Base-by-base conservation (phyloP, 2,797 vertebrate genomes). In the Podarcis siculus region DNA sequence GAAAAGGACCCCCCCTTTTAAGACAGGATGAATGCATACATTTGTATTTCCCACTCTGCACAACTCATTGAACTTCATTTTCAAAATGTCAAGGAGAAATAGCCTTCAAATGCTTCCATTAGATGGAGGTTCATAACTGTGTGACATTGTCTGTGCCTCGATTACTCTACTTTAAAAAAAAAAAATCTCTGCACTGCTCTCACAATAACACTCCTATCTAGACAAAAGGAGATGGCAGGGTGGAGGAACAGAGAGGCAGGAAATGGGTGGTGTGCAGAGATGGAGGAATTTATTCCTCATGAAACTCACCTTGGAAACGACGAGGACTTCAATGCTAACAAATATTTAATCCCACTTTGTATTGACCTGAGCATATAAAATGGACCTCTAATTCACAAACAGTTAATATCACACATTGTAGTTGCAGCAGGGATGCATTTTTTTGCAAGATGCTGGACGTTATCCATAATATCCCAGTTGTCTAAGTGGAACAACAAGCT, bases 61-160 rank as follows among this genome's bases (percentile, higher is more conserved):
- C 91, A 96, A 95, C 5, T 93, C 94, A 94, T 88, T 93, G 92
- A 96, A 94, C 86, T 91, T 96, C 91, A 91, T 92, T 90, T 92
- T 93, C 89, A 94, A 95, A 96, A 96, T 93, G 85, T 95, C 94
- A 96, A 90, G 94, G 86, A 95, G 95, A 96, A 96, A 95, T 94
- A 95, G 92, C 94, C 66, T 94, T 93, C 82, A 95, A 95, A 94
- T 85, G n/a, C 35, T 91, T 95, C 87, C 81, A 93, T 92, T 95
- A 95, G 94, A 93, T 55, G 76, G n/a, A 91, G n/a, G 95, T 93
- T 88, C 94, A 92, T 89, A 92, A 94, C 82, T 1, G 55, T 83
- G 45, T 37, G 58, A 30, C 80, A 49, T 3, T 87, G n/a, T 90
- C 88, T 95, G 92, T 45, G 90, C 8, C 2, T 89, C 32, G 80